These are phyloP conservation scores for Carterocephalus palaemon DNA, from an alignment of 2,888 invertebrate species.

Conservation along the genomic window DNA sequence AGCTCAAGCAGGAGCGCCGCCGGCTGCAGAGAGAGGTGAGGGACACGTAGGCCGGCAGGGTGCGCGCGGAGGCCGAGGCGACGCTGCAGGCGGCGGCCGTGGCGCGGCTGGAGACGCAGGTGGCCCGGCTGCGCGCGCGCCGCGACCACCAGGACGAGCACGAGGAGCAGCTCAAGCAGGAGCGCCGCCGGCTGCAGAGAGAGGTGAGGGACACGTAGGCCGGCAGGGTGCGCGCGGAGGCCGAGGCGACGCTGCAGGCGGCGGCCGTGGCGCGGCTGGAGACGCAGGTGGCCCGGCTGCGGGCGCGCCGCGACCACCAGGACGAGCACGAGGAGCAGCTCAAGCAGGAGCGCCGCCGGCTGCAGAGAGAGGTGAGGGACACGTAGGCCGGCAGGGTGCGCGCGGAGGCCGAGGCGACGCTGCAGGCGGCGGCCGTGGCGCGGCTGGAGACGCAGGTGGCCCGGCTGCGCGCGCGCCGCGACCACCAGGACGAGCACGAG, in stretches of 20 bases:
- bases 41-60: too few relatives aligned
- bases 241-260: constrained; percentile 97
- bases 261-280: constrained; percentile 96
- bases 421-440: constrained; percentile 95
- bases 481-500: constrained; percentile 95
- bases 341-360: constrained; percentile 94
- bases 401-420: constrained; percentile 98
- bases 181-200: constrained; percentile 94
- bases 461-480: constrained; percentile 93
- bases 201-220: constrained; percentile 87
- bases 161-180: constrained; percentile 96
- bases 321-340: constrained; percentile 97
- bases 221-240: too few relatives aligned
- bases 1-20: constrained; percentile 95
- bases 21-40: constrained; percentile 95
- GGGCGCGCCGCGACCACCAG: constrained; percentile 93
- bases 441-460: constrained; percentile 97
- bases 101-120: constrained; percentile 96
- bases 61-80: too few relatives aligned
- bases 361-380: constrained; percentile 91
- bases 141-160: constrained; percentile 96
- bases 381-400: too few relatives aligned
- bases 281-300: constrained; percentile 96
- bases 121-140: constrained; percentile 93
- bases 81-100: constrained; percentile 96